A percentile compares a stretch with the other conserved stretches of the same genome.
These are phyloP conservation scores for Sapajus apella DNA, from an alignment of 2,113 vertebrate genomes.

Conservation along the genomic window DNA sequence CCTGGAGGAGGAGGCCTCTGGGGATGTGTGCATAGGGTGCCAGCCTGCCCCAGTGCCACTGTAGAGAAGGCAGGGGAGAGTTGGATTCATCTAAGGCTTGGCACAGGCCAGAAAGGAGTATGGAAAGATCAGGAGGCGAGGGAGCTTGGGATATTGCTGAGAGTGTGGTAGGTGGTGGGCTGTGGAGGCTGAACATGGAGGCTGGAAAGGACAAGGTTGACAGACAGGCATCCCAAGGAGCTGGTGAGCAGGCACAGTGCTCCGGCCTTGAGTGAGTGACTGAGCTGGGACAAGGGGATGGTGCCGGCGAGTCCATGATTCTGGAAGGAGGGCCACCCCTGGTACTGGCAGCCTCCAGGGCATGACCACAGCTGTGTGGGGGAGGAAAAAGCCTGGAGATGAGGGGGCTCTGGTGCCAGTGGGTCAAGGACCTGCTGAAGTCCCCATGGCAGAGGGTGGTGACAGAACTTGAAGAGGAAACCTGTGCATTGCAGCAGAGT, in stretches of 20 bases:
- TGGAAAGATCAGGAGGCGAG: not conserved
- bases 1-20: not conserved
- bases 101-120: not conserved
- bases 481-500: not conserved
- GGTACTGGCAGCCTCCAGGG: not conserved
- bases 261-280: not conserved
- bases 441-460: accelerated
- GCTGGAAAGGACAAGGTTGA: not conserved
- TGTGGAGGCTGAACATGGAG: not conserved
- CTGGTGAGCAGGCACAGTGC: not conserved
- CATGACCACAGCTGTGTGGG: too few species aligned
- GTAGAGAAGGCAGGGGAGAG: not conserved
- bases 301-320: not conserved
- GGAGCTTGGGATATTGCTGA: not conserved
- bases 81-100: not conserved
- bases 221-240: accelerated
- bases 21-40: not conserved
- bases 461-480: not conserved
- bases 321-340: not conserved
- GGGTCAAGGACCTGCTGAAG: not conserved
- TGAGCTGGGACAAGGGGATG: not conserved
- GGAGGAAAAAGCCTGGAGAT: not conserved
- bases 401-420: not conserved
- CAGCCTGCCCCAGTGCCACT: not conserved
- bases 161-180: not conserved